Base-by-base conservation (phyloP, 2,113 vertebrate genomes). In the Galeopterus variegatus region DNA sequence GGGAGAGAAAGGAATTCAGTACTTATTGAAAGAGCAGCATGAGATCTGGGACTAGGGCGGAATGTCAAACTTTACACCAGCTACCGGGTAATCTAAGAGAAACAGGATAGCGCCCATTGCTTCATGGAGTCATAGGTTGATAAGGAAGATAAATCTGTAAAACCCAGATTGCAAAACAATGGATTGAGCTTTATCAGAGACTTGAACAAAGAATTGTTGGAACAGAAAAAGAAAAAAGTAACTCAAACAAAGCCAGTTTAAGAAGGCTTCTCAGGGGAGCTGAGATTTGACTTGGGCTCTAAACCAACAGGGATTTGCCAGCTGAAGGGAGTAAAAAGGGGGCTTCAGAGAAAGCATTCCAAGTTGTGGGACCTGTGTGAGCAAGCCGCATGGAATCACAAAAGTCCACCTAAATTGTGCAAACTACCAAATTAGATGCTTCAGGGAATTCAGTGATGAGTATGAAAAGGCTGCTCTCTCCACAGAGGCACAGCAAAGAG, bases 211-310 rank as follows among this genome's bases (percentile, higher is more conserved):
- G 14, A 23, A 13, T 52, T 84, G 1, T 45, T 90, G n/a, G 64
- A 64, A 13, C 36, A 58, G 96, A 90, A 6, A 12, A 41, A 15
- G n/a, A 17, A 6, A n/a, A 64, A 70, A 60, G 56, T 45, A 75
- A 85, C 26, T 92, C 45, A 69, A 23, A 90, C 60, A 79, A 2
- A 70, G n/a, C 14, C 28, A 92, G n/a, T 90, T 96, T 19, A 80
- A 84, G 19, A 90, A 28, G 28, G 41, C 3, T 19, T 88, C 52
- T 89, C 50, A 62, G 6, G 17, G 19, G 36, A 8, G 4, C n/a
- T 82, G 77, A 64, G 45, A 72, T 72, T 94, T 94, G 31, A 19
- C 45, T 87, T 76, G 21, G 24, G 5, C n/a, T 70, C 41, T 79
- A 23, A 54, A 52, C 64, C 54, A 56, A 50, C 4, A 60, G 11